Evolutionary conservation across 2,888 invertebrate species (phyloP).

Genomic region (Sphaerophoria rueppellii): DNA sequence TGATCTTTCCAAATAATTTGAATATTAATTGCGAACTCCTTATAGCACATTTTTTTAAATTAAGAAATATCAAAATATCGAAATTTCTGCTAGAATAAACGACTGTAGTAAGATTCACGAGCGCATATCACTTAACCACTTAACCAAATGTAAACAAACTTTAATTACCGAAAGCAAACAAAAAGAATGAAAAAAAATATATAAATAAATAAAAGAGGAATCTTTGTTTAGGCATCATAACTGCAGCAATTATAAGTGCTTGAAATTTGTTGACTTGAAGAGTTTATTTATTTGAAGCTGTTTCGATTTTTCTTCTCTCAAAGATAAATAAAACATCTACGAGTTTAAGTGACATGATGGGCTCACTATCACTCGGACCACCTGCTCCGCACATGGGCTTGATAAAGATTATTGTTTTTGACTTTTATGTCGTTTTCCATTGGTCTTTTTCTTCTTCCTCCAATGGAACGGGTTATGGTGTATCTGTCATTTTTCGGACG

Average conservation of each 20-base stretch:
- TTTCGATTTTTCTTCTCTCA: not conserved
- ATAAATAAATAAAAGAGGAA: slow-evolving; percentile 15
- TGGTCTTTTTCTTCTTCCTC: not conserved
- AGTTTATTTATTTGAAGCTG: not conserved
- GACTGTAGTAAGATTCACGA: slow-evolving; percentile 33
- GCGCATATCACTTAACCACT: slow-evolving; percentile 64
- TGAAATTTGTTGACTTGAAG: slow-evolving; percentile 22
- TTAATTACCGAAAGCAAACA: slow-evolving; percentile 64
- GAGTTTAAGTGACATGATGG: not conserved
- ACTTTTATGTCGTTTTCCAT: not conserved
- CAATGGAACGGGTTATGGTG: too few species aligned
- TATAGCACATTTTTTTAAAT: not conserved
- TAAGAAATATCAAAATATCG: not conserved
- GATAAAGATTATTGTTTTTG: not conserved
- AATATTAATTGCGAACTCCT: too few species aligned
- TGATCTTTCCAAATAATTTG: too few species aligned
- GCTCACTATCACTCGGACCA: not conserved
- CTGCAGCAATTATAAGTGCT: slow-evolving; percentile 12
- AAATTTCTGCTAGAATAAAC: not conserved
- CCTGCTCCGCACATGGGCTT: not conserved
- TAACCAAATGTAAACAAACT: slow-evolving; percentile 59
- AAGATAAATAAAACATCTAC: not conserved
- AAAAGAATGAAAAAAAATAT: slow-evolving; percentile 36
- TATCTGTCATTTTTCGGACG: too few species aligned
- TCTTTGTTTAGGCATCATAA: slow-evolving; percentile 21